These are phyloP conservation scores for Philotrypesis tridentata DNA, from an alignment of 1,140 invertebrate species.

Conservation along the genomic window DNA sequence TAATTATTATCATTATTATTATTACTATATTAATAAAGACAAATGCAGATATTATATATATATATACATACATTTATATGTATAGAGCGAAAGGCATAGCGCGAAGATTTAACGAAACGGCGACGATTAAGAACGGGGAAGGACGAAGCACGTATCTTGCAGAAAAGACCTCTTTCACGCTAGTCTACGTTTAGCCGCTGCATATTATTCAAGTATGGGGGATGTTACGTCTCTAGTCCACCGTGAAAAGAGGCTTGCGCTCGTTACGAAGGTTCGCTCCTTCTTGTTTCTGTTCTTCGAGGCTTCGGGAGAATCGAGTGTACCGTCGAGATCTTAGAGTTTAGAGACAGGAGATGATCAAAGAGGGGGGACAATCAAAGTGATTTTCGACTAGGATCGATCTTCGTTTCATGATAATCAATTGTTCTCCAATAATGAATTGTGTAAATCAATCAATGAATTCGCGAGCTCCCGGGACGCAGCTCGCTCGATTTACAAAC, in stretches of 20 bases:
- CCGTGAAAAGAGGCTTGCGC: conserved; percentile 45
- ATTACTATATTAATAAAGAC: conserved; percentile 4
- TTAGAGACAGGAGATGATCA: neutral
- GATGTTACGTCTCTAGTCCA: conserved; percentile 53
- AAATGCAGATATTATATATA: conserved; percentile 2
- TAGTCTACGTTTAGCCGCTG: conserved; percentile 38
- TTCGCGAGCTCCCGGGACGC: neutral
- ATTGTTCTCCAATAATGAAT: neutral
- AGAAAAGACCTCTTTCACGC: conserved; percentile 35
- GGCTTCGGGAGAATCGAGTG: neutral
- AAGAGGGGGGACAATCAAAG: conserved; percentile 1
- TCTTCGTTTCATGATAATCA: conserved; percentile 28
- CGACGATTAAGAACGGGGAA: conserved; percentile 34
- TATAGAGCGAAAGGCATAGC: neutral
- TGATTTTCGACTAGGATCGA: conserved; percentile 16
- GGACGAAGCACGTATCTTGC: conserved; percentile 36
- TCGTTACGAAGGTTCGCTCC: conserved; percentile 12
- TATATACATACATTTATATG: conserved; percentile 10
- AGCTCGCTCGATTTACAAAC: conserved; percentile 9
- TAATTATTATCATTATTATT: neutral
- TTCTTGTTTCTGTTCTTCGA: conserved; percentile 14
- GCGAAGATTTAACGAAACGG: neutral
- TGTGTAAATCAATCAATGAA: neutral
- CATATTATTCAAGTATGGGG: neutral
- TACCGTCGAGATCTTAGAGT: conserved; percentile 8